A percentile compares a stretch with the other conserved stretches of the same genome.
phyloP scores from a whole-genome alignment of 2,113 vertebrate species.

The Lampris megalopsis region DNA sequence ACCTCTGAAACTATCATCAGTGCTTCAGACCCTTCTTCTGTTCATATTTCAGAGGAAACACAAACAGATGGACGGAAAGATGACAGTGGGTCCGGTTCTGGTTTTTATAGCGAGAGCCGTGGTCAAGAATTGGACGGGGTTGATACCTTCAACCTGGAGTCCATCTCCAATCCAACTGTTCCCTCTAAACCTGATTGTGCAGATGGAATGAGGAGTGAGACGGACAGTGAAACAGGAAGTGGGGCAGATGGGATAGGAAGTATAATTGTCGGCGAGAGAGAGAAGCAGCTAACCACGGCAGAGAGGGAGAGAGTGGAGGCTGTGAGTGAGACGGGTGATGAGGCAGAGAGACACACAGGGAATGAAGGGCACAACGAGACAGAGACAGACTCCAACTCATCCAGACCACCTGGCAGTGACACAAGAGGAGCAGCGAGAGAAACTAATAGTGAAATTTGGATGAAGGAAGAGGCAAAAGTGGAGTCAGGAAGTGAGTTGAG shows the following conservation, averaged over 20 bases:
- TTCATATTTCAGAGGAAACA: not conserved
- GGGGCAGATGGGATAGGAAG: not conserved
- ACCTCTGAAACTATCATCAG: conserved; percentile 2
- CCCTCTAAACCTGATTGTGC: not conserved
- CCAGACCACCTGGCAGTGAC: not conserved
- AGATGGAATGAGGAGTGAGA: not conserved
- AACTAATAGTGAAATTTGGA: not conserved
- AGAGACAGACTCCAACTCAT: not conserved
- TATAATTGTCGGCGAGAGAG: not conserved
- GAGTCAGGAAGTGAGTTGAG: conserved; percentile 28
- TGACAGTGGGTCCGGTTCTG: conserved; percentile 84
- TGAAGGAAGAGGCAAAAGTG: not conserved
- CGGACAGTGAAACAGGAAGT: not conserved
- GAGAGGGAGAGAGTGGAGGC: not conserved
- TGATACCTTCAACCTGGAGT: conserved; percentile 25
- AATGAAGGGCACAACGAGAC: not conserved
- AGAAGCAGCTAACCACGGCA: not conserved
- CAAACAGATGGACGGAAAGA: conserved; percentile 67
- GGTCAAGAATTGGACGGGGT: conserved; percentile 71
- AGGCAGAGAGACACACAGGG: not conserved
- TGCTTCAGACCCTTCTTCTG: not conserved
- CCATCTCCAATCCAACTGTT: not conserved
- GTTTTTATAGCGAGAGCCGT: conserved; percentile 77
- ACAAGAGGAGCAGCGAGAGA: conserved; percentile 9
- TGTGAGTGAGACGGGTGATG: conserved; percentile 9